Base-by-base conservation (phyloP, 2,797 vertebrate species). In the Trematomus bernacchii region DNA sequence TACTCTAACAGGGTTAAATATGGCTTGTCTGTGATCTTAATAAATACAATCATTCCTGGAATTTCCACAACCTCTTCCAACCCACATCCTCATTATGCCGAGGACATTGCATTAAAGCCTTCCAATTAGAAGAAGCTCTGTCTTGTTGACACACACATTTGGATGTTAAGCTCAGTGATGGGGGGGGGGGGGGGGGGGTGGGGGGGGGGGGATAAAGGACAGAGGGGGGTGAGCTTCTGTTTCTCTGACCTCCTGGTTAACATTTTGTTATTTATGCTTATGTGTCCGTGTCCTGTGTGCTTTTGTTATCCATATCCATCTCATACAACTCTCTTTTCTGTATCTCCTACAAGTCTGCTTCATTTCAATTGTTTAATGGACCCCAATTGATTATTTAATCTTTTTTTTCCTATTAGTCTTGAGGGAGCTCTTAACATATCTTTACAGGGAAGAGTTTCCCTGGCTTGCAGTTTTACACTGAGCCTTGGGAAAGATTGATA, bases 391-490 rank as follows among this genome's bases (percentile, higher is more conserved):
- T 80, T 77, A 80, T 80, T 51, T 18, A 27, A 64, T 77, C 53
- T 68, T 74, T 40, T n/a, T 19, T 60, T 44, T 21, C 27, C 16
- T 21, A 30, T 57, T 74, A 37, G 71, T 76, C 79, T 71, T 40
- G 9, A 47, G 61, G 62, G 60, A 69, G 82, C 76, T 78, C 72
- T 88, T 75, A 84, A 77, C 61, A 66, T 86, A 77, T 78, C 59
- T 89, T 76, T 60, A 53, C 27, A 23, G 16, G 64, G 60, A 71
- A 52, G 50, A 76, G 76, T 57, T 73, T 87, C 76, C 81, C 85
- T 71, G 82, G 84, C 84, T 87, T 90, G 83, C 87, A 80, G 54
- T 89, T 90, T 90, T 77, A 65, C 3, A 0, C 42, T 42, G 58
- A 79, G 77, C 80, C 64, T 43, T 19, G 48, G 40, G 60, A 84